A percentile compares a stretch with the other conserved stretches of the same genome.
Evolutionary conservation across 2,888 invertebrate species (phyloP).

Genomic region (Heteromyza rotundicornis): DNA sequence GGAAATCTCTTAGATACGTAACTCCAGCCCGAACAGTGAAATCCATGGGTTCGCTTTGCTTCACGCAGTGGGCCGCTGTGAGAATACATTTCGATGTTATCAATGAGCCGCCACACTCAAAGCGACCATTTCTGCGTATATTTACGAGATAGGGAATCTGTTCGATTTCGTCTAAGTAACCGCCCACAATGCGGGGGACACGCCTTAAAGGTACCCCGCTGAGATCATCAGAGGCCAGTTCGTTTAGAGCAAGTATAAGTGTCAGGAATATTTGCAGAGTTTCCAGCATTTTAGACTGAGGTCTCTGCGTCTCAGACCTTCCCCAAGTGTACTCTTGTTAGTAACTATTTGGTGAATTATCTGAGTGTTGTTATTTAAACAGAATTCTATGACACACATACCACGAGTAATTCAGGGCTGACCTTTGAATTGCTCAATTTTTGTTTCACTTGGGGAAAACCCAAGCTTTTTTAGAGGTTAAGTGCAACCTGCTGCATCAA

Average conservation of each 20-base stretch:
- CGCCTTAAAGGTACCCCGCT: constrained; percentile 18
- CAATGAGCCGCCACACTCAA: constrained; percentile 54
- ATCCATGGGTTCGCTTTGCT: constrained; percentile 28
- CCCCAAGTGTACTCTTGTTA: neutral
- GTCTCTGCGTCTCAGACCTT: neutral
- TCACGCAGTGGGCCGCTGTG: constrained; percentile 54
- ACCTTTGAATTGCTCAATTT: too few relatives aligned
- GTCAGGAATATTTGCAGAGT: neutral
- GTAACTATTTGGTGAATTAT: too few relatives aligned
- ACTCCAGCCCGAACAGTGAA: constrained; percentile 48
- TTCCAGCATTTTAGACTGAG: neutral
- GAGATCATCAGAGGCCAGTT: neutral
- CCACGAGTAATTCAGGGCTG: too few relatives aligned
- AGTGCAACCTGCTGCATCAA: too few relatives aligned
- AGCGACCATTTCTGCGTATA: constrained; percentile 41
- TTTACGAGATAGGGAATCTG: constrained; percentile 49
- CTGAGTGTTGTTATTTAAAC: too few relatives aligned
- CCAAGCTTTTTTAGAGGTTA: too few relatives aligned
- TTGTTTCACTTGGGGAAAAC: too few relatives aligned
- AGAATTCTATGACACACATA: too few relatives aligned
- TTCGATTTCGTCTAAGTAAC: constrained; percentile 35
- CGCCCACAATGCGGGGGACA: constrained; percentile 51
- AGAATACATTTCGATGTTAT: constrained; percentile 47
- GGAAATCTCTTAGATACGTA: constrained; percentile 40
- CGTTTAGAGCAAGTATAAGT: neutral